These are phyloP conservation scores for Apotomis betuletana DNA, from an alignment of 2,888 invertebrate genomes.

Conservation along the genomic window DNA sequence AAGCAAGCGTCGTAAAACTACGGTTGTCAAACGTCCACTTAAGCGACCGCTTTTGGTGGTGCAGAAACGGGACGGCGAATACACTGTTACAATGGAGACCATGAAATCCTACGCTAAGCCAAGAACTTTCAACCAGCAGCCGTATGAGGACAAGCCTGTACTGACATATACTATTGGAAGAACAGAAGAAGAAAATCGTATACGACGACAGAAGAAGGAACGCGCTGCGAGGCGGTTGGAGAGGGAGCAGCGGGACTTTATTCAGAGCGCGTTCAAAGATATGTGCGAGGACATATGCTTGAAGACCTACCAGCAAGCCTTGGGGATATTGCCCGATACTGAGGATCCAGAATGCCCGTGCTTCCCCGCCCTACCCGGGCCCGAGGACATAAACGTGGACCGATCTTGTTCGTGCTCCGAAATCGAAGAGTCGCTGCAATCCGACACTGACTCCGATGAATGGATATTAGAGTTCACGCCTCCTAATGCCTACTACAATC, in stretches of 20 bases:
- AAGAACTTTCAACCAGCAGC: conserved; percentile 68
- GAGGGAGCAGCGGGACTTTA: conserved; percentile 69
- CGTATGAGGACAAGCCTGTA: conserved; percentile 74
- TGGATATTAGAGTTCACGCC: conserved; percentile 80
- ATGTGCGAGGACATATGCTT: conserved; percentile 76
- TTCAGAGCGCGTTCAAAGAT: conserved; percentile 72
- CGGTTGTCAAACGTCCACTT: conserved; percentile 58
- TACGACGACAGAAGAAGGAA: conserved; percentile 67
- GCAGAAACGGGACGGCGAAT: conserved; percentile 75
- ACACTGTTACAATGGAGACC: conserved; percentile 75
- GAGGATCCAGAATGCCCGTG: conserved; percentile 71
- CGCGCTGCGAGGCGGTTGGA: conserved; percentile 69
- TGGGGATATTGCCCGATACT: conserved; percentile 67
- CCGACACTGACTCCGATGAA: conserved; percentile 75
- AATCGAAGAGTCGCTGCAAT: conserved; percentile 57
- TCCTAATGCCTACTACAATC: conserved; percentile 69
- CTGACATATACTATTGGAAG: conserved; percentile 73
- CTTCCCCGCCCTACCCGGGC: conserved; percentile 62
- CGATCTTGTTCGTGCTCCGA: conserved; percentile 75
- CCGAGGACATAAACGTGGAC: conserved; percentile 59
- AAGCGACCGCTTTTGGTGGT: conserved; percentile 72
- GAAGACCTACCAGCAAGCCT: conserved; percentile 76
- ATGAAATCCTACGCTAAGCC: conserved; percentile 68
- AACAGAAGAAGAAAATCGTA: conserved; percentile 73
- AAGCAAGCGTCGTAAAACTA: conserved; percentile 67